Evolutionary conservation across 2,797 vertebrate genomes (phyloP), one percentile per base, ranked within the genome.

Genomic region (Enteromius radiatus): DNA sequence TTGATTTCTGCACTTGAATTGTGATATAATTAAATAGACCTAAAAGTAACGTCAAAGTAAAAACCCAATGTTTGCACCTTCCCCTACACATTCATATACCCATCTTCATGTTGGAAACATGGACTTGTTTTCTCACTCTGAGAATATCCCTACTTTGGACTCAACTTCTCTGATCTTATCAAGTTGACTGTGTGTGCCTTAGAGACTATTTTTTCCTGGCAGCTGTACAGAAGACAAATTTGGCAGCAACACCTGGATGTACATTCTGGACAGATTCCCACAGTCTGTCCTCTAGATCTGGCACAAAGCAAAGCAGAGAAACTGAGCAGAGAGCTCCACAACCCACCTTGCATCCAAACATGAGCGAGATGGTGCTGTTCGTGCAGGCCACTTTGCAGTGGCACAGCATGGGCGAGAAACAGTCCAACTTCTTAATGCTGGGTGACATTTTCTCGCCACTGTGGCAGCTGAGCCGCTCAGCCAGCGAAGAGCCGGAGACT

Each of bases 261-360:
- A 47, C n/a, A 81, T 47, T n/a, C 61, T 63, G 76, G 67, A 76
- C 64, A 31, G 41, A 69, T 38, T 54, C 31, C 56, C 36, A 31
- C 69, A 17, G 61, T 56, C 70, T 59, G 47, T 75, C 49, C 19
- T 26, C 41, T 41, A 70, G 14, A 23, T 71, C 67, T 74, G 49
- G 36, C 49, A 38, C 17, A 28, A 67, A 70, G 19, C 52, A 49
- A 70, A 61, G 23, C 12, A 15, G 15, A 52, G 28, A 61, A 82
- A 52, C n/a, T 33, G 10, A 43, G n/a, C 76, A n/a, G 56, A 26
- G 19, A 45, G 45, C 83, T 61, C 78, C 31, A 17, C 56, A 17
- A 96, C 95, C 93, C 94, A 97, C 96, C 96, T 98, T 96, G 92
- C 95, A 97, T 92, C 95, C 96, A 91, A 97, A 96, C 94, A 96